Evolutionary conservation across 2,888 invertebrate genomes (phyloP), one percentile per base, ranked within the genome.

Genomic region (Venustoraphidia nigricollis): DNA sequence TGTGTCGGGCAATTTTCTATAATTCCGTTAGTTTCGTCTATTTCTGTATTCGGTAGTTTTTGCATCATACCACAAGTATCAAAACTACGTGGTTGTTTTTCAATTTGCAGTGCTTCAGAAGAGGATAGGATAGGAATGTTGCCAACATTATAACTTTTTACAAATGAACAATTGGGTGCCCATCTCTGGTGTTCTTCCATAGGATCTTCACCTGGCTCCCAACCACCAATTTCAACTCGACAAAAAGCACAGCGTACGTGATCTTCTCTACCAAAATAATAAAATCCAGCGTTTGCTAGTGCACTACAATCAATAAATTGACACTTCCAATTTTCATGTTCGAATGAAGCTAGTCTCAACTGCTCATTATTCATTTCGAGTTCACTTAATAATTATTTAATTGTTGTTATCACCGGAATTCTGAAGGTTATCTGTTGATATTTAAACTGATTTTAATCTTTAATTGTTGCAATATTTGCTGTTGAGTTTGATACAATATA

Each of bases 211-310:
- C 81, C 83, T 53, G 70, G 73, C 53, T 81, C 78, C 92, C 92
- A 93, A 50, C 79, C 72, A 60, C 83, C 82, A 50, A 91, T 81
- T 64, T 88, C 83, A 45, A 86, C 76, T 55, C 79, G 76, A 63
- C 88, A 87, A 63, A 83, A 88, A 46, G 84, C 81, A 64, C 90
- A 92, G 52, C 79, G 76, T 10, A 90, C 90, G 60, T 80, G 79
- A 60, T 91, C 90, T 36, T 74, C 75, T 53, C 77, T 74, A 34
- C 82, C 78, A 8, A 81, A 76, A 59, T 79, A 92, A 64, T 83
- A 89, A 67, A 93, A 90, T 11, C 93, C 93, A 52, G 85, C 84
- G 46, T 73, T 71, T 1, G 92, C 90, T 55, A 92, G 69, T 41
- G 70, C 70, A 42, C 70, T 67, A 0, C 79, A 75, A n/a, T 71